These are phyloP conservation scores for Hemiscyllium ocellatum DNA, from an alignment of 2,113 vertebrate species.

Conservation along the genomic window DNA sequence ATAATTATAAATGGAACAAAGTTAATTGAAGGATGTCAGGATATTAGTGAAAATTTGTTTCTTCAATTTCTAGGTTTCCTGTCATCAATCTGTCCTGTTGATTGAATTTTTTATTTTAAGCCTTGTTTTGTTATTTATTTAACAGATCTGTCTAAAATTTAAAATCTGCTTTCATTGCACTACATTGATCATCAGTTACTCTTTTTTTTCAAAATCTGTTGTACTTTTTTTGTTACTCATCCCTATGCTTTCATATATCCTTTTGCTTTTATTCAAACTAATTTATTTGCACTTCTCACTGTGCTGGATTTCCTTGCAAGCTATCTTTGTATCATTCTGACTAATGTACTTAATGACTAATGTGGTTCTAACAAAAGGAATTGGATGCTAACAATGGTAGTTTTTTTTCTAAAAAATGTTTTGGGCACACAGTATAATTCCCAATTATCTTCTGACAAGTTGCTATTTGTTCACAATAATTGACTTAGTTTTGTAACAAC, in stretches of 20 bases:
- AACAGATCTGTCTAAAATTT: neutral
- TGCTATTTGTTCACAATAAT: neutral
- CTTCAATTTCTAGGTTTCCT: neutral
- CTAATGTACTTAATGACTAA: neutral
- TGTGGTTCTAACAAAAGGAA: neutral
- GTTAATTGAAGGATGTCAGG: neutral
- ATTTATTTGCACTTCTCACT: neutral
- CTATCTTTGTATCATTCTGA: neutral
- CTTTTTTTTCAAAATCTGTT: neutral
- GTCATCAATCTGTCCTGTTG: neutral
- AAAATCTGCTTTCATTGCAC: neutral
- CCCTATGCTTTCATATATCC: neutral
- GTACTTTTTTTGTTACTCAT: neutral
- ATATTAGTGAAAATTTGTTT: neutral
- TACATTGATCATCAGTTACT: neutral
- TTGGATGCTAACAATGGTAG: neutral
- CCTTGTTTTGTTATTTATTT: neutral
- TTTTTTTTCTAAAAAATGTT: neutral
- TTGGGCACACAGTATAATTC: neutral
- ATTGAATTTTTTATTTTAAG: neutral
- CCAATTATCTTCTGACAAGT: neutral
- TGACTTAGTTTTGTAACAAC: neutral
- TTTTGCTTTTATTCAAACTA: neutral
- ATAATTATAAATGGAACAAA: conserved; percentile 11
- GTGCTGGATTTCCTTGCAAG: neutral